Conservation (phyloP, 2,888 invertebrate genomes). For the Caenorhabditis sp. region DNA sequence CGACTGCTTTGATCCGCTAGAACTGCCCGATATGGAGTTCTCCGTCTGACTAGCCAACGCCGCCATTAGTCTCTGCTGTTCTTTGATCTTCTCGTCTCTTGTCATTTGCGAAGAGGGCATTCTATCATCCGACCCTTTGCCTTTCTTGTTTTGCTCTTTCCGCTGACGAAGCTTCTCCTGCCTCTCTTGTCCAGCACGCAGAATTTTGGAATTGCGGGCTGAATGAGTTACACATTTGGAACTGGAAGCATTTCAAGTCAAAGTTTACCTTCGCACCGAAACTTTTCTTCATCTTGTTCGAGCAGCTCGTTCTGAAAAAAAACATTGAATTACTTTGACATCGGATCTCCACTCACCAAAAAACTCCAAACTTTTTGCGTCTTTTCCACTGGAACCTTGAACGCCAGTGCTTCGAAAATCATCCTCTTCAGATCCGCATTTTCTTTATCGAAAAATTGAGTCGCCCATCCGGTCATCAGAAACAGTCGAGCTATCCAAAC, state of each 20-base stretch:
- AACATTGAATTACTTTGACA: too few relatives aligned
- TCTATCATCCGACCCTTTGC: not conserved
- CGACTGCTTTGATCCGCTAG: too few relatives aligned
- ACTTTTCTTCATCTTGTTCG: too few relatives aligned
- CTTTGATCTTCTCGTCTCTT: too few relatives aligned
- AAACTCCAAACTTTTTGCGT: not conserved
- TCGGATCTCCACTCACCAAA: not conserved
- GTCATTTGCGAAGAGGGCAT: not conserved
- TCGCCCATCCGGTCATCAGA: not conserved
- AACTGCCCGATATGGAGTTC: too few relatives aligned
- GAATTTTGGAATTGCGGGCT: not conserved
- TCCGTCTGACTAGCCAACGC: too few relatives aligned
- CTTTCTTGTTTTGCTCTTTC: not conserved
- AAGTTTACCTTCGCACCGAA: too few relatives aligned
- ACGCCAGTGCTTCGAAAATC: not conserved
- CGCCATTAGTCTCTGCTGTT: too few relatives aligned
- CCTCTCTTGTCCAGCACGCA: not conserved
- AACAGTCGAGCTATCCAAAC: not conserved
- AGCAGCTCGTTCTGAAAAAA: too few relatives aligned
- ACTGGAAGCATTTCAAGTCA: too few relatives aligned
- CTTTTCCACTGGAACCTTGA: not conserved
- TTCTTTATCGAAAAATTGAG: not conserved
- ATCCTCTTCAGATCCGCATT: not conserved
- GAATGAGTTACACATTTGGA: not conserved
- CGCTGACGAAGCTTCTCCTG: not conserved